These are phyloP conservation scores for Pungitius pungitius DNA, from an alignment of 2,113 vertebrate species.

Conservation along the genomic window DNA sequence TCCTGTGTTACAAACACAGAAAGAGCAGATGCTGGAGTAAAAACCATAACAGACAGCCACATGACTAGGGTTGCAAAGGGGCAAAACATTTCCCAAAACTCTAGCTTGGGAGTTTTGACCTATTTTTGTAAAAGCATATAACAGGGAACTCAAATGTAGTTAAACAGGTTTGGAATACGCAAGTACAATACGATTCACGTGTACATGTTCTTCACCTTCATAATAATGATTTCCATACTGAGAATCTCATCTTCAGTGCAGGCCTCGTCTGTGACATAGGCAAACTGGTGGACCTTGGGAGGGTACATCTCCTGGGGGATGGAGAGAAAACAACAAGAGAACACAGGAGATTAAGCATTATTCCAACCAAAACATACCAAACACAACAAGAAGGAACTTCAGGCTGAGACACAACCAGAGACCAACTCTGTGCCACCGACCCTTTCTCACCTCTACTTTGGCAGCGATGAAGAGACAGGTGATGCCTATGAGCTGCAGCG, in stretches of 20 bases:
- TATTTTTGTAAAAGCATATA: no score
- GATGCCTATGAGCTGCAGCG: constrained; percentile 95
- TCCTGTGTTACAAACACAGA: constrained; percentile 77
- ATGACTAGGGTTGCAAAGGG: background rate
- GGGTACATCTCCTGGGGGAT: constrained; percentile 92
- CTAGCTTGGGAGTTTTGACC: no score
- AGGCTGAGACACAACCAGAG: background rate
- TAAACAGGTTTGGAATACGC: no score
- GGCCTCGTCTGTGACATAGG: constrained; percentile 95
- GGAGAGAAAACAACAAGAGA: background rate
- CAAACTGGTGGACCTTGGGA: constrained; percentile 95
- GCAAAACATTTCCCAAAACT: no score
- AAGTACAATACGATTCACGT: background rate
- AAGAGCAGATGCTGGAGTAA: background rate
- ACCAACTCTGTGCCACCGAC: background rate
- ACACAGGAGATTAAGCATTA: background rate
- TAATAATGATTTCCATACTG: constrained; percentile 93
- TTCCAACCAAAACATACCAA: background rate
- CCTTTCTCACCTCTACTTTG: constrained; percentile 89
- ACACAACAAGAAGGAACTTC: background rate
- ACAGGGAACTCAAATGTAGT: no score
- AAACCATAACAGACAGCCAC: background rate
- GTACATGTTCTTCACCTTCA: constrained; percentile 85
- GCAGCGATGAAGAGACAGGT: constrained; percentile 94
- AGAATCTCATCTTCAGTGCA: constrained; percentile 95